Evolutionary conservation across 2,888 invertebrate genomes (phyloP), one percentile per base, ranked within the genome.

Genomic region (Clostera curtula): DNA sequence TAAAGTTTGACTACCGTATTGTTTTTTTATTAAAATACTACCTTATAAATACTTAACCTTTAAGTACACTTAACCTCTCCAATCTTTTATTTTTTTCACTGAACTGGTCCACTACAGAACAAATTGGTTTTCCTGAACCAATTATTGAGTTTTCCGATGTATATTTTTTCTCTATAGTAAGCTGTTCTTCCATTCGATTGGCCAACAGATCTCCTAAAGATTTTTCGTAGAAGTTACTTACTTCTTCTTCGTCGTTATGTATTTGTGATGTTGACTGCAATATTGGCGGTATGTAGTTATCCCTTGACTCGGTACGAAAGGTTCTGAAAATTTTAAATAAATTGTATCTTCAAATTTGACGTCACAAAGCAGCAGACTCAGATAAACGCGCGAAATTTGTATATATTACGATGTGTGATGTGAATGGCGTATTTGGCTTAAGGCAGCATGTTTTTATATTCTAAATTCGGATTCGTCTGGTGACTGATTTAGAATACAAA

Each of bases 271-370:
- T 56, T 3, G 58, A 52, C 4, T 50, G 49, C 1, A 55, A 42
- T 8, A 40, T 45, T 19, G 57, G 63, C 4, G 53, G 39, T 6
- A 53, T 41, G 38, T 65, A 82, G 35, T 77, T 77, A 25, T 77
- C 75, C 33, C 64, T 60, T 5, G 45, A 39, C 62, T 82, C 83
- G 5, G 80, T 82, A 8, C 68, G 51, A 33, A 82, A 79, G 1
- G 71, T 50, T 29, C 82, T 83, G 53, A 2, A 56, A 60, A 37
- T 19, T 13, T n/a, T n/a, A n/a, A n/a, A n/a, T n/a, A n/a, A n/a
- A n/a, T n/a, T n/a, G n/a, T n/a, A n/a, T n/a, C n/a, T n/a, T n/a
- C n/a, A n/a, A n/a, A n/a, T n/a, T n/a, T n/a, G n/a, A n/a, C n/a
- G n/a, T n/a, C n/a, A n/a, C n/a, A n/a, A n/a, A n/a, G n/a, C n/a